Base-by-base conservation (phyloP, 92 coral and sea anemone genomes). In the Palythoa caribaeorum region DNA sequence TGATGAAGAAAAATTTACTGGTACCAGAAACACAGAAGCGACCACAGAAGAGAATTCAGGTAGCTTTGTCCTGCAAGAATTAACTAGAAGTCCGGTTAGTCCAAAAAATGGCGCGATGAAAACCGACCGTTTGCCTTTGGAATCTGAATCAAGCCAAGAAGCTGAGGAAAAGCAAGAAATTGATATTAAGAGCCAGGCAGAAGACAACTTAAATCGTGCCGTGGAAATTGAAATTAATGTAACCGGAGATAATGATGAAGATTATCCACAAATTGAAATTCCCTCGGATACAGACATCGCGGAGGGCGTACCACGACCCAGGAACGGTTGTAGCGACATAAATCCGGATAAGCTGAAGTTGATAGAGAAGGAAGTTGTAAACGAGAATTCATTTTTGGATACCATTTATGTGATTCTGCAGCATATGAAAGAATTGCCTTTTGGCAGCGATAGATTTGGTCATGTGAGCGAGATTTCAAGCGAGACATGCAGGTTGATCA, bases 401-500 rank as follows among this genome's bases (percentile, higher is more conserved):
- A 68, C 57, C 9, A 28, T 81, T 19, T 81, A 65, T 81, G 59
- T 44, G 19, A 81, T 81, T 44, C 48, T 81, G 60, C 59, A 50
- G 59, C 86, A 81, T 66, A 48, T 81, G 60, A 81, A 68, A 65
- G 86, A 71, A 6, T 51, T 81, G 52, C 60, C 59, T 13, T 81
- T 81, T 11, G 86, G 76, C 62, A 21, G 28, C 86, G 47, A 81
- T 10, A 65, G 74, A 68, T 69, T 4, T 53, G 35, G 75, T 21
- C 86, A 81, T 44, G 86, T 47, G 5, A 68, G 38, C 15, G 86
- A 48, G 39, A 81, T 81, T 13, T 66, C 86, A 11, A 81, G 86
- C 76, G 76, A 81, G 17, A 81, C 86, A 0, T 81, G 47, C 86
- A 81, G 44, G 7, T 35, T 81, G 54, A 52, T 51, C 28, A 57